These are phyloP conservation scores for Lasioglossum albipes DNA, from an alignment of 1,140 invertebrate species.

Conservation along the genomic window DNA sequence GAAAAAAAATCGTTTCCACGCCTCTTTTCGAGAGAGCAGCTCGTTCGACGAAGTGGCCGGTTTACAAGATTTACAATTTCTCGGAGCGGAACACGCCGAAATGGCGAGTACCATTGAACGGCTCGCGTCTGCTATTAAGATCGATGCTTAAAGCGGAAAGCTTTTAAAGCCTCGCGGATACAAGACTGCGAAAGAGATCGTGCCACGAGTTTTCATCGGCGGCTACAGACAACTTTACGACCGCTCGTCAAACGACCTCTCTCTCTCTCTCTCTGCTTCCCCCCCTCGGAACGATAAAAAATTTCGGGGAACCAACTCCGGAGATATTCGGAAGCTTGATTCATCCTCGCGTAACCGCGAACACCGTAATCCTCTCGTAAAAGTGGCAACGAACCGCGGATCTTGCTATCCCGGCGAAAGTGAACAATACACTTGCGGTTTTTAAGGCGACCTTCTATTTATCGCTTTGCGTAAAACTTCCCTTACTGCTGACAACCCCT, in stretches of 20 bases:
- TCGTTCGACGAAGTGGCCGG: conserved; percentile 1
- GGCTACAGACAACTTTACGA: conserved; percentile 30
- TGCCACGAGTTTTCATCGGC: conserved; percentile 11
- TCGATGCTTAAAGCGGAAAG: conserved; percentile 28
- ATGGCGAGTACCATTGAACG: conserved; percentile 25
- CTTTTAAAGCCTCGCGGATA: conserved; percentile 30
- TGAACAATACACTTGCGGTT: no score
- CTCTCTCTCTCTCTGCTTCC: background rate
- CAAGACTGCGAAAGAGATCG: background rate
- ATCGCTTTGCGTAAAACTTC: no score
- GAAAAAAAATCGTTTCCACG: conserved; percentile 1
- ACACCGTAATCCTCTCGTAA: background rate
- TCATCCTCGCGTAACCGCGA: no score
- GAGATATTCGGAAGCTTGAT: background rate
- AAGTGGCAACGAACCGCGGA: background rate
- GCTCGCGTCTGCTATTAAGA: conserved; percentile 27
- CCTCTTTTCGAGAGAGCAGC: background rate
- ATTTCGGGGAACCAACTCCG: background rate
- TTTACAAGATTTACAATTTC: conserved; percentile 34
- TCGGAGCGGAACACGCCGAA: background rate
- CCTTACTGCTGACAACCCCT: no score
- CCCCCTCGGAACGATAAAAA: conserved; percentile 21
- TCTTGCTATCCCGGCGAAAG: no score
- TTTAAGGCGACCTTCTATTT: no score
- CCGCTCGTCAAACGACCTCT: conserved; percentile 30